A percentile compares a stretch with the other conserved stretches of the same genome.
phyloP scores from a whole-genome alignment of 2,797 vertebrate species.

The Thamnophis elegans region DNA sequence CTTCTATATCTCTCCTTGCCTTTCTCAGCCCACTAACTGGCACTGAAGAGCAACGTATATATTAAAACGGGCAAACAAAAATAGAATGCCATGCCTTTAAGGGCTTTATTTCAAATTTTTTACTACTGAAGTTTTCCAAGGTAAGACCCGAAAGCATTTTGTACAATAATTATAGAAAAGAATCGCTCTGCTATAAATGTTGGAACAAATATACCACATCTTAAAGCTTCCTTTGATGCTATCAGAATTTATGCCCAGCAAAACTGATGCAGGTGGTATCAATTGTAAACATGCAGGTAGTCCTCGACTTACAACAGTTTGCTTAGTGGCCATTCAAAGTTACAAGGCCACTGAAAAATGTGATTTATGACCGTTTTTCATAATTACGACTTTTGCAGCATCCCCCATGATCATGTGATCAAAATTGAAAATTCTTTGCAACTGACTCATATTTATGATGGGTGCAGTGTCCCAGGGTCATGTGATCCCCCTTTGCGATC shows the following conservation, averaged over 20 bases:
- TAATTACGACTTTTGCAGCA: neutral
- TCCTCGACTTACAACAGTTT: neutral
- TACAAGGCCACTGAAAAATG: neutral
- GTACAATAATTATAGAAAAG: conserved; percentile 26
- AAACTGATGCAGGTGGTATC: neutral
- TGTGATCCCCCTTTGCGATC: neutral
- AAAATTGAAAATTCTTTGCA: neutral
- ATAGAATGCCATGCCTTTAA: neutral
- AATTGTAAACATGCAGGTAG: neutral
- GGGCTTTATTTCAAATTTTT: neutral
- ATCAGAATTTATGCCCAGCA: neutral
- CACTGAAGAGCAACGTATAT: neutral
- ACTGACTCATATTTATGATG: neutral
- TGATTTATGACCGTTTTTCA: neutral
- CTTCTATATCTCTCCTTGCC: neutral
- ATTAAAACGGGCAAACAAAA: neutral
- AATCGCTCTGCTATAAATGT: conserved; percentile 24
- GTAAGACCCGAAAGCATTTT: conserved; percentile 46
- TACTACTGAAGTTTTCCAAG: conserved; percentile 35
- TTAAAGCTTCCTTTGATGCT: neutral
- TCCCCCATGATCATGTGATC: neutral
- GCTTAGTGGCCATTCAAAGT: neutral
- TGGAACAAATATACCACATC: neutral
- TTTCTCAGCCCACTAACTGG: neutral
- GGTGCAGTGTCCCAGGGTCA: neutral